Percentiles rank a stretch among this genome's conserved stretches.
Conservation (phyloP, 1,140 invertebrate genomes). For the Drosophila grimshawi region DNA sequence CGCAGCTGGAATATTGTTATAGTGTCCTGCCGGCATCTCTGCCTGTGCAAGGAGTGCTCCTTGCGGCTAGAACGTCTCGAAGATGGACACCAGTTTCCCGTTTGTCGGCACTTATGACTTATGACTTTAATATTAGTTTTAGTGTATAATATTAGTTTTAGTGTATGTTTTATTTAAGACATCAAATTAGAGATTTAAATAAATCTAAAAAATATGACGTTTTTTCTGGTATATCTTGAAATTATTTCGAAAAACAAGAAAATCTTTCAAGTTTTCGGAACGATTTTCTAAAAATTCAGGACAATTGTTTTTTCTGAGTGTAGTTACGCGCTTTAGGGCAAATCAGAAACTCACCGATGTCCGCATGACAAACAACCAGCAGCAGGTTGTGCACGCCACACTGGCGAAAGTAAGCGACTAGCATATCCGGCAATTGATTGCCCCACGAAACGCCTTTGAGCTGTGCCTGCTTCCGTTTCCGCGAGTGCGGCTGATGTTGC, state of each 20-base stretch:
- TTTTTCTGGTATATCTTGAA: too few species aligned
- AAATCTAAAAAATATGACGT: too few species aligned
- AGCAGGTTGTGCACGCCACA: constrained; percentile 76
- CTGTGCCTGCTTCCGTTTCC: not conserved
- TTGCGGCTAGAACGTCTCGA: constrained; percentile 18
- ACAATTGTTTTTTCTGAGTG: constrained; percentile 30
- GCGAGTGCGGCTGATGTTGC: constrained; percentile 7
- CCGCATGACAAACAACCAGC: constrained; percentile 76
- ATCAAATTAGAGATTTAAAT: too few species aligned
- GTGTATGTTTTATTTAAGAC: constrained; percentile 29
- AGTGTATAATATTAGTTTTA: not conserved
- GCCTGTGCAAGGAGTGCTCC: constrained; percentile 61
- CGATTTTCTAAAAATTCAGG: too few species aligned
- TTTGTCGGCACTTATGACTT: constrained; percentile 56
- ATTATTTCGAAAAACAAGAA: too few species aligned
- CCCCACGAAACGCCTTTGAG: constrained; percentile 51
- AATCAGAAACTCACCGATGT: constrained; percentile 72
- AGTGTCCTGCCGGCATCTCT: constrained; percentile 63
- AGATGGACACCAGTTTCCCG: constrained; percentile 39
- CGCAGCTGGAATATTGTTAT: constrained; percentile 55
- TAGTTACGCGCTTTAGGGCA: constrained; percentile 38
- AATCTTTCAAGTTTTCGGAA: too few species aligned
- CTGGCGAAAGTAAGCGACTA: constrained; percentile 79
- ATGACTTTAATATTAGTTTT: constrained; percentile 20
- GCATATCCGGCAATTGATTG: constrained; percentile 81